phyloP scores from a whole-genome alignment of 1,140 invertebrate genomes.

The Drosophila tsacasi region DNA sequence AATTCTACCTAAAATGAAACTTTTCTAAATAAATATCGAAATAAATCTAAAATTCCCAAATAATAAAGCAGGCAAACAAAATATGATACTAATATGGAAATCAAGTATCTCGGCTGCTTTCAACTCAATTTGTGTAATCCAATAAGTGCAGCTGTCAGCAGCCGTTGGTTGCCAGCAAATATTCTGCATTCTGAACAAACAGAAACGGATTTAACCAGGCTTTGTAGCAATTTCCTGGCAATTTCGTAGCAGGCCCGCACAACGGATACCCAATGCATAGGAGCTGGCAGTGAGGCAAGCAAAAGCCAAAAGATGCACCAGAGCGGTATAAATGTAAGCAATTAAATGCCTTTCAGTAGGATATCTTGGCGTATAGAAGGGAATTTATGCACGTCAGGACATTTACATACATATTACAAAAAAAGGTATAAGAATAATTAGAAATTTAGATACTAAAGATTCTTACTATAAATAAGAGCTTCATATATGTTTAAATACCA shows the following conservation, averaged over 20 bases:
- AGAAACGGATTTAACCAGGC: conserved; percentile 8
- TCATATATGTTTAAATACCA: too few species aligned
- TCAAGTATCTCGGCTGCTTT: conserved; percentile 1
- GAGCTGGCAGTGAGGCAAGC: conserved; percentile 8
- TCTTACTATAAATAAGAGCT: fast-evolving
- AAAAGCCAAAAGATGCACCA: conserved; percentile 25
- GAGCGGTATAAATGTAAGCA: conserved; percentile 27
- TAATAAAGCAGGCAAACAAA: background rate
- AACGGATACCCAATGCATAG: conserved; percentile 35
- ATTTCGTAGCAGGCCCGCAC: conserved; percentile 8
- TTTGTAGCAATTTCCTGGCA: conserved; percentile 29
- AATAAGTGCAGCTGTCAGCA: conserved; percentile 45
- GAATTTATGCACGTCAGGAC: conserved; percentile 25
- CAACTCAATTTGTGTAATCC: conserved; percentile 20
- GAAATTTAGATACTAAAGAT: too few species aligned
- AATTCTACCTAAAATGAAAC: background rate
- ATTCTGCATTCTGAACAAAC: conserved; percentile 31
- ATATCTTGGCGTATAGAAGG: background rate
- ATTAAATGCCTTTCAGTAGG: conserved; percentile 42
- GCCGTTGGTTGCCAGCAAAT: conserved; percentile 18
- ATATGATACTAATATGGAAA: background rate
- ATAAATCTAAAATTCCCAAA: background rate
- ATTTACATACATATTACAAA: background rate
- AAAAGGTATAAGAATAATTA: too few species aligned
- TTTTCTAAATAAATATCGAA: background rate